phyloP scores from a whole-genome alignment of 92 coral and sea anemone genomes.

The Palythoa heliodiscus region DNA sequence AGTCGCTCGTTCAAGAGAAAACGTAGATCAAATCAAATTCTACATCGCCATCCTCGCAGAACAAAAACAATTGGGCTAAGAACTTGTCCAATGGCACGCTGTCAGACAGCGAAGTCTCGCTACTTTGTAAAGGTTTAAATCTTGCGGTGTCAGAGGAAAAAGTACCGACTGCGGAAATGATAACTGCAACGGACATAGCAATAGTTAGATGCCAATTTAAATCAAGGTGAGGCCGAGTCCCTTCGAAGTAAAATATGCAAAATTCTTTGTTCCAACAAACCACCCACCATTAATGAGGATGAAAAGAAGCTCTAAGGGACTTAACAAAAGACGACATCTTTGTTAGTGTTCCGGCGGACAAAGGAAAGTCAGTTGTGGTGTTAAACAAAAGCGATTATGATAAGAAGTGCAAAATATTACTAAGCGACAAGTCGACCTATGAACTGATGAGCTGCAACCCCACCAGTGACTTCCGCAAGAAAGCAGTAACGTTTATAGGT shows the following conservation, averaged over 20 bases:
- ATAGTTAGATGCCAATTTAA: slow-evolving; percentile 4
- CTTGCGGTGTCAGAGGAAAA: neutral
- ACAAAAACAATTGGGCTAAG: neutral
- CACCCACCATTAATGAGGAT: neutral
- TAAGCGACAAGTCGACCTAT: slow-evolving; percentile 38
- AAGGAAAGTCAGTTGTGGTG: slow-evolving; percentile 5
- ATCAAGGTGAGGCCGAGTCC: neutral
- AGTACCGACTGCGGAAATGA: slow-evolving; percentile 11
- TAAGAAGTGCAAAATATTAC: slow-evolving; percentile 20
- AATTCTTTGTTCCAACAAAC: neutral
- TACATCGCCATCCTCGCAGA: neutral
- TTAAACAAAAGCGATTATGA: slow-evolving; percentile 37
- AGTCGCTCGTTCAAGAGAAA: neutral
- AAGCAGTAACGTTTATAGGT: slow-evolving; percentile 3
- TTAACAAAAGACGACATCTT: neutral
- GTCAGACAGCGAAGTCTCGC: slow-evolving; percentile 11
- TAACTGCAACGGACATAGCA: neutral
- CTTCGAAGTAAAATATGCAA: neutral
- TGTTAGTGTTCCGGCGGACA: neutral
- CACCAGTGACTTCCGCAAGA: slow-evolving; percentile 31
- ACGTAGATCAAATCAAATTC: neutral
- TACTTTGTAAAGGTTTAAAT: neutral
- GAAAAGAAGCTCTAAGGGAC: neutral
- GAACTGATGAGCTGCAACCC: slow-evolving; percentile 43
- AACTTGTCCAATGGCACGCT: neutral